phyloP scores from a whole-genome alignment of 2,113 vertebrate genomes.

The Cynopterus brachyotis region DNA sequence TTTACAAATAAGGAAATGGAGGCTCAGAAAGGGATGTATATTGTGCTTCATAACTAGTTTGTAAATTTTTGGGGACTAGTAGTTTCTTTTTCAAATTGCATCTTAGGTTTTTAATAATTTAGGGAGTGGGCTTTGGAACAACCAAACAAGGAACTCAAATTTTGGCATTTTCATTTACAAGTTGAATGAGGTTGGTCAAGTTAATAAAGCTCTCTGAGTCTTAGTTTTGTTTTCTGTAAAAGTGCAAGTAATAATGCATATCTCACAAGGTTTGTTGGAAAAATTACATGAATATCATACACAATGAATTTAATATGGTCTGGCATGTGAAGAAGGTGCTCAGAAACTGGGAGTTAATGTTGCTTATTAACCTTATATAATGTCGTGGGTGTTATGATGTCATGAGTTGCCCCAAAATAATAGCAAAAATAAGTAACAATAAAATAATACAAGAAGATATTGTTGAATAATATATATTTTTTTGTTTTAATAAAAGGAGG shows the following conservation, averaged over 20 bases:
- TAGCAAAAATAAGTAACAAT: not conserved
- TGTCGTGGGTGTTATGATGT: not conserved
- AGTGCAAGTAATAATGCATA: not conserved
- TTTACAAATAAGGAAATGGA: not conserved
- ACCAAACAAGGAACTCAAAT: not conserved
- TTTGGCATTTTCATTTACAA: not conserved
- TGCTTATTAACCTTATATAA: not conserved
- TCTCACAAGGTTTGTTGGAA: not conserved
- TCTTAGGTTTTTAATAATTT: not conserved
- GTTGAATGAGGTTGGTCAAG: not conserved
- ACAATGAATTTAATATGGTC: not conserved
- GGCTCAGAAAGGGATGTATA: not conserved
- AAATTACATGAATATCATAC: not conserved
- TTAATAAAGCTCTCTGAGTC: not conserved
- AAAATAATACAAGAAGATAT: not conserved
- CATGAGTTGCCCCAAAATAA: not conserved
- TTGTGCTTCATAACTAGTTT: not conserved
- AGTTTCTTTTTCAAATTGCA: not conserved
- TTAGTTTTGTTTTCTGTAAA: not conserved
- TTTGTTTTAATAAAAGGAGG: not conserved
- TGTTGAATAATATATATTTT: not conserved
- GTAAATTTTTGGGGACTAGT: not conserved
- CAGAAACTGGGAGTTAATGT: not conserved
- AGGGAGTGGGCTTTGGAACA: not conserved
- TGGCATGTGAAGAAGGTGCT: not conserved